These are phyloP conservation scores for Polylopha cassiicola DNA, from an alignment of 2,888 invertebrate species.

Conservation along the genomic window DNA sequence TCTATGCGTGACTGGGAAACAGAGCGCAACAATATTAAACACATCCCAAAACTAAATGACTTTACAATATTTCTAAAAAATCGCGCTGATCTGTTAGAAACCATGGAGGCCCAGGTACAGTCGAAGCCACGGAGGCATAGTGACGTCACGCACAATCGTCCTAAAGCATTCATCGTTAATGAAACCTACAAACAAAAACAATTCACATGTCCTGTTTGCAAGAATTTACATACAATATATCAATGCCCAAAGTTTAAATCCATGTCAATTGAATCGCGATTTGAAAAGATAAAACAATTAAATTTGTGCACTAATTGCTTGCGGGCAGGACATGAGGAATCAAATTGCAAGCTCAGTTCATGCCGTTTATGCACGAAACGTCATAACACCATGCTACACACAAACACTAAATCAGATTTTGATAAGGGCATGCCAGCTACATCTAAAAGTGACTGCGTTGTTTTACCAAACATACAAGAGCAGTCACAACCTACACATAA, in stretches of 20 bases:
- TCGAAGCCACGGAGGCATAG: background rate
- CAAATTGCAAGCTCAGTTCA: slow-evolving; percentile 20
- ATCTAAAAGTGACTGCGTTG: slow-evolving; percentile 1
- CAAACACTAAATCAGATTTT: background rate
- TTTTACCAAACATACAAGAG: slow-evolving; percentile 1
- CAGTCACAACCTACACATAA: background rate
- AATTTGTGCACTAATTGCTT: slow-evolving; percentile 24
- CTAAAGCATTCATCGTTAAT: slow-evolving; percentile 11
- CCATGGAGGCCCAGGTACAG: slow-evolving; percentile 8
- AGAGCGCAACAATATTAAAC: slow-evolving; percentile 1
- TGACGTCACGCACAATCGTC: slow-evolving; percentile 7
- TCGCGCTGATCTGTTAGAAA: slow-evolving; percentile 13
- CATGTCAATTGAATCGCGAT: slow-evolving; percentile 15
- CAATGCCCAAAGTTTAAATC: slow-evolving; percentile 24
- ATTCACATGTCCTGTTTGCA: slow-evolving; percentile 14
- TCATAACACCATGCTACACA: slow-evolving; percentile 16
- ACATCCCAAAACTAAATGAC: slow-evolving; percentile 2
- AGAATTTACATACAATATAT: slow-evolving; percentile 17
- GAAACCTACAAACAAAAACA: background rate
- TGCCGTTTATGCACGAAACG: slow-evolving; percentile 20
- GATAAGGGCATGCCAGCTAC: no score
- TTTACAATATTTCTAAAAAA: slow-evolving; percentile 15
- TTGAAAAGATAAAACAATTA: slow-evolving; percentile 21
- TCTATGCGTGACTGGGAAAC: slow-evolving; percentile 14
- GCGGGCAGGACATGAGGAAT: slow-evolving; percentile 22